phyloP scores from a whole-genome alignment of 2,113 vertebrate genomes.

The Pristiophorus japonicus region DNA sequence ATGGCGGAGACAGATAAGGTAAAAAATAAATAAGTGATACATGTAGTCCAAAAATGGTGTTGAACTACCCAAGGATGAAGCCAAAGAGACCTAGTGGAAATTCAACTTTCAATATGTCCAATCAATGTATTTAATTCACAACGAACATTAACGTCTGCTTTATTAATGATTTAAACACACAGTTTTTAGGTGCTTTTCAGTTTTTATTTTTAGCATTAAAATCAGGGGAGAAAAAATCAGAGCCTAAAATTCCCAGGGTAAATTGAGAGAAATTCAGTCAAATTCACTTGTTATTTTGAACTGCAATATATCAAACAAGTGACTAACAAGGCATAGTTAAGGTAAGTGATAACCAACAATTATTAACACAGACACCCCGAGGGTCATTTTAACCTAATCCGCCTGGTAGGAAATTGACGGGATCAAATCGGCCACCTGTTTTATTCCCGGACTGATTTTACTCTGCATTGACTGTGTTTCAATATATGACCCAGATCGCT shows the following conservation, averaged over 20 bases:
- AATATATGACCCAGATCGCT: not conserved
- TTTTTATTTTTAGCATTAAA: not conserved
- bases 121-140: not conserved
- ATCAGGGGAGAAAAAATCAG: not conserved
- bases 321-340: not conserved
- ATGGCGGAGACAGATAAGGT: not conserved
- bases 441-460: too few relatives aligned
- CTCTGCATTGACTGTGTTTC: not conserved
- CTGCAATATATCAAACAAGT: not conserved
- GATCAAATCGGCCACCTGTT: not conserved
- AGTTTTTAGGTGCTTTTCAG: not conserved
- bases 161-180: not conserved
- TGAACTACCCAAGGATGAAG: not conserved
- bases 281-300: not conserved
- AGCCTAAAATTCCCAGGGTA: not conserved
- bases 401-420: not conserved
- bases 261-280: not conserved
- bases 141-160: not conserved
- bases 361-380: not conserved
- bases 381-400: not conserved
- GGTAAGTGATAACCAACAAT: not conserved
- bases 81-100: not conserved
- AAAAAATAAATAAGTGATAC: not conserved
- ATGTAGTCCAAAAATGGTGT: not conserved
- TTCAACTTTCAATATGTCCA: not conserved